Base-by-base conservation (phyloP, 2,888 invertebrate species). In the Drosophila buzzatii region DNA sequence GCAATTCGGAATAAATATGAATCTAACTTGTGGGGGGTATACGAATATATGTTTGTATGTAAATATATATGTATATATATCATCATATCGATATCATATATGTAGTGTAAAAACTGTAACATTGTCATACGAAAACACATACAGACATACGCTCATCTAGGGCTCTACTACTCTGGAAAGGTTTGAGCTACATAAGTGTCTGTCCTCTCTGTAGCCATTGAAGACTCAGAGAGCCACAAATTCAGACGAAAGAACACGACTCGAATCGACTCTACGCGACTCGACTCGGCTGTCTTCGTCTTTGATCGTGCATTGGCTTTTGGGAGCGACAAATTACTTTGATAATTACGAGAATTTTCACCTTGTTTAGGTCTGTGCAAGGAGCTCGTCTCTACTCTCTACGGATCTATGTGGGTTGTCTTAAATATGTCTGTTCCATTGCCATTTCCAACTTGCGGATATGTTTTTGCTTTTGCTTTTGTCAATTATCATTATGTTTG, bases 371-470 rank as follows among this genome's bases (percentile, higher is more conserved):
- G 52, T 16, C 23, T 23, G 27, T 47, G 47, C 47, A 45, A 37
- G 23, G 45, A n/a, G 12, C 14, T 16, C 3, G 31, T 9, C 37
- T 14, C 44, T 2, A 27, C 33, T 37, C 55, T 53, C 16, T 63
- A 23, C 45, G 47, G 10, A 9, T 57, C 14, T 35, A 16, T 49
- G 10, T 33, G 47, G 18, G 27, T 10, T 20, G 20, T 16, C 41
- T 45, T 44, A 47, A 63, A 66, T 77, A 58, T 52, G 47, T 69
- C 3, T 41, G 39, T 42, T 35, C 20, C 45, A 62, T 59, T 51
- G 52, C 62, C 62, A 57, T 63, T 49, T 60, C 49, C 65, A 76
- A 49, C 33, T 55, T 49, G 59, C 67, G 77, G 82, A 83, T 79
- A 79, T 79, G 81, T 71, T 39, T 63, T 37, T 45, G 31, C 42